Evolutionary conservation across 2,797 vertebrate species (phyloP), one percentile per base, ranked within the genome.

Genomic region (Lepus oiostolus): DNA sequence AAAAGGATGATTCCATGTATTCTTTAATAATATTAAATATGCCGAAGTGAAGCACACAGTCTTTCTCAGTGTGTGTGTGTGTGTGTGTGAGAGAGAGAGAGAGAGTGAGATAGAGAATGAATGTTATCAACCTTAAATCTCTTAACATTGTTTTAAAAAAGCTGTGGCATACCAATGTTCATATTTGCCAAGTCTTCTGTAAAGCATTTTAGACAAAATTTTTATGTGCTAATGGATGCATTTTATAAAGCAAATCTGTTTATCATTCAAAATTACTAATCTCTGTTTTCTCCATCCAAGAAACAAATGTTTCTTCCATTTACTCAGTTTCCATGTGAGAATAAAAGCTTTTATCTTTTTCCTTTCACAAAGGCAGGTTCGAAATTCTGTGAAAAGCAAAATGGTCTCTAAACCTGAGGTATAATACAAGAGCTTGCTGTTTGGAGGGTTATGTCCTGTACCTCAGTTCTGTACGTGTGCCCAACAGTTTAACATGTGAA

Each of bases 151-250:
- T 87, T 93, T 82, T 50, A 79, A 79, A 58, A 63, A 5, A 86
- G 76, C 95, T 97, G 88, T 92, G 77, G 95, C 50, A 35, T 97
- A 96, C 96, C 95, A 81, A 32, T 91, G 94, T 97, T 97, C 96
- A 70, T 92, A 91, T 95, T 98, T 98, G 98, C 97, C 98, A 98
- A 98, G 88, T 92, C 91, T 94, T 74, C 96, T 96, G 11, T 91
- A 96, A 96, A 95, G 95, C 52, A 50, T 42, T 1, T 79, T 54
- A 92, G 85, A 85, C 94, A 79, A 80, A 92, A 88, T 96, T 92
- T 28, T 71, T 92, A 63, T 96, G 96, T 96, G 89, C 76, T 95
- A 19, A 68, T 76, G 12, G 93, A 79, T 97, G 65, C 62, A 21
- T 85, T 94, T 58, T 95, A 93, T 95, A 91, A 95, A 89, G 68